Conservation (phyloP, 2,797 vertebrate genomes). For the Mareca penelope region DNA sequence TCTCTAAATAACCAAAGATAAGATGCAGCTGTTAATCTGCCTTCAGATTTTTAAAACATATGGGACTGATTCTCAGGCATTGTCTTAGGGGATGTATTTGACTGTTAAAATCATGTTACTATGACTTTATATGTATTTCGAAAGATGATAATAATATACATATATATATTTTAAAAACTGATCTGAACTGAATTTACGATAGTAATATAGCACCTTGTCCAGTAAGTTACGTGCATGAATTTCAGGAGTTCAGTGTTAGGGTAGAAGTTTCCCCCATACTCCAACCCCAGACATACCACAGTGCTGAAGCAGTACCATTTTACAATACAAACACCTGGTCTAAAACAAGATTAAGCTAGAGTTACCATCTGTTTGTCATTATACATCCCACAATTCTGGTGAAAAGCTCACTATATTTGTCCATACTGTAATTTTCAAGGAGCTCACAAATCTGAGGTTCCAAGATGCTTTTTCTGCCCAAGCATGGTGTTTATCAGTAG, state of each 20-base stretch:
- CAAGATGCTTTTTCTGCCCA: neutral
- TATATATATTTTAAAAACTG: neutral
- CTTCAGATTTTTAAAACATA: neutral
- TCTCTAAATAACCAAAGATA: neutral
- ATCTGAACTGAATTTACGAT: neutral
- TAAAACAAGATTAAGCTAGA: neutral
- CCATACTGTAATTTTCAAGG: neutral
- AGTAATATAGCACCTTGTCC: neutral
- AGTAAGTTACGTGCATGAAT: neutral
- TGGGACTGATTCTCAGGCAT: neutral
- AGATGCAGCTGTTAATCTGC: neutral
- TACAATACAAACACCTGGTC: neutral
- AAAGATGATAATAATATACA: no score
- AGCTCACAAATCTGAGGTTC: neutral
- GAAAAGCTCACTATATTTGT: neutral
- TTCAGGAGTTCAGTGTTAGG: neutral
- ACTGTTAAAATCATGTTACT: neutral
- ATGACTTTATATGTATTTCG: neutral
- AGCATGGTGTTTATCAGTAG: neutral
- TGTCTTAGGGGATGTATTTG: neutral
- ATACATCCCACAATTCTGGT: neutral
- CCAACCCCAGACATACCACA: neutral
- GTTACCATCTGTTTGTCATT: neutral
- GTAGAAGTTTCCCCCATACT: neutral
- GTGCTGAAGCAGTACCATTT: neutral